A percentile compares a stretch with the other conserved stretches of the same genome.
Evolutionary conservation across 2,888 invertebrate genomes (phyloP).

Genomic region (Phaedon cochleariae): DNA sequence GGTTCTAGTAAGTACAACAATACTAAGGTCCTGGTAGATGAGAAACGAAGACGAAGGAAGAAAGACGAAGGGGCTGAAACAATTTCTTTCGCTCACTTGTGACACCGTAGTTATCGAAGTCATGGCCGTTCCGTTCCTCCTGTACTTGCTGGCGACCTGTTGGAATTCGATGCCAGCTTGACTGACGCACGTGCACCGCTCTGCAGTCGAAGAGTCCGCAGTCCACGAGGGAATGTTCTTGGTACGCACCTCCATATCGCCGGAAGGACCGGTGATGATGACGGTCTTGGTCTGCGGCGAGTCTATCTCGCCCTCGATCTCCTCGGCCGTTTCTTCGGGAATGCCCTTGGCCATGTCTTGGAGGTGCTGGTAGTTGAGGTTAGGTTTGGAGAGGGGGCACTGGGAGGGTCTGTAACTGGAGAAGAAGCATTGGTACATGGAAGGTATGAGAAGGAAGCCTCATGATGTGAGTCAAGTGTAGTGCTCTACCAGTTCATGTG

Average conservation of each 20-base stretch:
- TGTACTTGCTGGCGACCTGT: constrained; percentile 51
- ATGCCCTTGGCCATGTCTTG: constrained; percentile 59
- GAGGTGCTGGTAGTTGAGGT: constrained; percentile 57
- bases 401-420: constrained; percentile 38
- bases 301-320: constrained; percentile 44
- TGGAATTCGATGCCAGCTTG: constrained; percentile 52
- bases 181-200: constrained; percentile 56
- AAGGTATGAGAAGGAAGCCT: no score
- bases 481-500: no score
- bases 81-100: neutral
- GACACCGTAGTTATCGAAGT: neutral
- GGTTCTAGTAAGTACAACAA: no score
- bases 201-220: constrained; percentile 40
- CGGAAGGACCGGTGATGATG: constrained; percentile 51
- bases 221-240: constrained; percentile 45
- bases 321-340: constrained; percentile 54
- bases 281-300: constrained; percentile 43
- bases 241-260: constrained; percentile 50
- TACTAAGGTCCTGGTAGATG: no score
- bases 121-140: constrained; percentile 9
- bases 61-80: no score
- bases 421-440: no score
- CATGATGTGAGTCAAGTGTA: no score
- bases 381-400: constrained; percentile 55
- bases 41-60: no score